These are phyloP conservation scores for Protosalanx chinensis DNA, from an alignment of 2,797 vertebrate genomes.

Conservation along the genomic window DNA sequence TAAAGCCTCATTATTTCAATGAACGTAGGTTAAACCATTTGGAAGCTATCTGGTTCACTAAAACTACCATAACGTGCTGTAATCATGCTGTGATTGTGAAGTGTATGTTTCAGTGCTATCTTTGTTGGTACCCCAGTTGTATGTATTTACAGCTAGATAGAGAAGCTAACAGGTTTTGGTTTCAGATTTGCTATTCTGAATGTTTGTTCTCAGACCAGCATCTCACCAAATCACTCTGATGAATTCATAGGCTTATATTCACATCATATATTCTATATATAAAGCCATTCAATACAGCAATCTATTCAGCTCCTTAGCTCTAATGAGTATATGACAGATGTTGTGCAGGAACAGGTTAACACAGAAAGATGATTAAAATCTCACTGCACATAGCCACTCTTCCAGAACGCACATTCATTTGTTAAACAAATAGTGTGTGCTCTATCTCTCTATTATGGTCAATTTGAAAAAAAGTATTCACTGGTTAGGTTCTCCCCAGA, in stretches of 20 bases:
- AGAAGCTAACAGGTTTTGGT: too few species aligned
- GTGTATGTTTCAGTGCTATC: too few species aligned
- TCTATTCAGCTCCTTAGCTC: conserved; percentile 22
- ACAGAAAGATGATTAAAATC: conserved; percentile 45
- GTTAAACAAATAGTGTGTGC: conserved; percentile 27
- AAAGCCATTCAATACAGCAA: conserved; percentile 14
- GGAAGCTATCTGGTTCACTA: not conserved
- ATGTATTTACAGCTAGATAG: too few species aligned
- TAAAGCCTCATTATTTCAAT: conserved; percentile 25
- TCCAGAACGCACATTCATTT: conserved; percentile 33
- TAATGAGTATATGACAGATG: conserved; percentile 49
- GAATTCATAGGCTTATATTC: conserved; percentile 22
- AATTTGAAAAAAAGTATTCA: conserved; percentile 35
- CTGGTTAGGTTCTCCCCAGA: conserved; percentile 6
- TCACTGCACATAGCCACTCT: conserved; percentile 20
- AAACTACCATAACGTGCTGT: too few species aligned
- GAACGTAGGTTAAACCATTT: not conserved
- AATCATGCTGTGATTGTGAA: too few species aligned
- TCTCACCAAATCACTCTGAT: not conserved
- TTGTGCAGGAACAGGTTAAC: conserved; percentile 33
- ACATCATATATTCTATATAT: conserved; percentile 19
- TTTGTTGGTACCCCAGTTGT: too few species aligned
- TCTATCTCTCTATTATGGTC: conserved; percentile 7
- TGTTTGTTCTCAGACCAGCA: not conserved
- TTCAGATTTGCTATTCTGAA: too few species aligned